Percentiles rank a stretch among this genome's conserved stretches.
phyloP scores from a whole-genome alignment of 2,888 invertebrate species.

The Tetheella fluctuosa region DNA sequence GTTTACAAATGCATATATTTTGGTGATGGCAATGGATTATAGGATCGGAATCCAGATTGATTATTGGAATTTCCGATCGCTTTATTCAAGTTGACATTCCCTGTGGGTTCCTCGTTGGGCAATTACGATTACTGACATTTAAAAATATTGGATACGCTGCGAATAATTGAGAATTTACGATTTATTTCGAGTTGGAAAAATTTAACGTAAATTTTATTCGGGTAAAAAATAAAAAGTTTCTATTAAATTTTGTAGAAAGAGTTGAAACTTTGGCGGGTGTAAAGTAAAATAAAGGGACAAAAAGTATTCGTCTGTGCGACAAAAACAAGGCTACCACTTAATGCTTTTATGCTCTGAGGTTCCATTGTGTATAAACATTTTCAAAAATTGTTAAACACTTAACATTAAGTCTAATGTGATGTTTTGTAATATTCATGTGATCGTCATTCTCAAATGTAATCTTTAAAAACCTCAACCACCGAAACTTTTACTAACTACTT shows the following conservation, averaged over 20 bases:
- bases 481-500: background rate
- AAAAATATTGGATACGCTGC: background rate
- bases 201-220: background rate
- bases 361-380: background rate
- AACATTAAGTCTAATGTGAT: background rate
- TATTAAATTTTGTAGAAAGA: background rate
- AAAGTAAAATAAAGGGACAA: constrained; percentile 1
- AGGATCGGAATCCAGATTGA: constrained; percentile 55
- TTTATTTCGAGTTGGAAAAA: background rate
- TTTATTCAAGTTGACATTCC: constrained; percentile 38
- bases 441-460: background rate
- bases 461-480: background rate
- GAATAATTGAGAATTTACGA: background rate
- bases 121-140: constrained; percentile 6
- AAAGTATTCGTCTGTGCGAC: background rate
- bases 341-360: background rate
- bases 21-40: constrained; percentile 50
- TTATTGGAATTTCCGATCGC: constrained; percentile 55
- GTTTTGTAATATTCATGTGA: background rate
- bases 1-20: constrained; percentile 44
- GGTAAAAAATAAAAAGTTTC: background rate
- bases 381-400: background rate
- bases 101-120: background rate
- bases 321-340: background rate
- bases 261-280: background rate